Base-by-base conservation (phyloP, 2,113 vertebrate genomes). In the Miniopterus natalensis region DNA sequence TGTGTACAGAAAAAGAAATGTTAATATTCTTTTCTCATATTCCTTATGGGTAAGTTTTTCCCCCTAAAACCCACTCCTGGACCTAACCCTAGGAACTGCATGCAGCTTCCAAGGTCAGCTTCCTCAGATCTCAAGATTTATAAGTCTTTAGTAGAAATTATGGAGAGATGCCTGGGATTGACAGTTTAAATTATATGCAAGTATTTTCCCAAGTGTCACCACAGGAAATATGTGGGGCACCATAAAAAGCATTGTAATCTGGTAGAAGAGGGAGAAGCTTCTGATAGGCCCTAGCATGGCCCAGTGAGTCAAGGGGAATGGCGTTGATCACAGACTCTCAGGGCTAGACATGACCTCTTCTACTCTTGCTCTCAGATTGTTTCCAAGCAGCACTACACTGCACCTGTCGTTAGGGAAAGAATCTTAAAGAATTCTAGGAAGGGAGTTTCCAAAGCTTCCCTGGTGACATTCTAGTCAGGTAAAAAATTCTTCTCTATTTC, bases 191-290 rank as follows among this genome's bases (percentile, higher is more conserved):
- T 88, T 79, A 66, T 20, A 93, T 53, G 57, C 40, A 93, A 95
- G 40, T 65, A 89, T 92, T 91, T 93, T 49, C 73, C 70, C 42
- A 78, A 79, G 90, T 53, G 70, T 81, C 90, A 94, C 55, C 57
- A 90, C 20, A 88, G 78, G 87, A 94, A 88, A 94, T 55, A 93
- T 18, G n/a, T 88, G 59, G 45, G 87, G 77, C 65, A 87, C 63
- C 87, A 92, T 81, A 31, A 96, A 95, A 92, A 74, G 18, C 66
- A 85, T 13, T 88, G 42, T 85, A 63, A 85, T 61, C 73, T 93
- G 61, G 20, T 12, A 73, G 73, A 84, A 81, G 80, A 91, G 0
- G 31, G 29, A 86, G 59, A 66, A 31, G 12, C 65, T 85, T 93
- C 88, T 70, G 66, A 85, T 4, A 23, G 63, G 65, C 53, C 18